Evolutionary conservation across 2,888 invertebrate genomes (phyloP), one percentile per base, ranked within the genome.

Genomic region (Gnatocerus cornutus): DNA sequence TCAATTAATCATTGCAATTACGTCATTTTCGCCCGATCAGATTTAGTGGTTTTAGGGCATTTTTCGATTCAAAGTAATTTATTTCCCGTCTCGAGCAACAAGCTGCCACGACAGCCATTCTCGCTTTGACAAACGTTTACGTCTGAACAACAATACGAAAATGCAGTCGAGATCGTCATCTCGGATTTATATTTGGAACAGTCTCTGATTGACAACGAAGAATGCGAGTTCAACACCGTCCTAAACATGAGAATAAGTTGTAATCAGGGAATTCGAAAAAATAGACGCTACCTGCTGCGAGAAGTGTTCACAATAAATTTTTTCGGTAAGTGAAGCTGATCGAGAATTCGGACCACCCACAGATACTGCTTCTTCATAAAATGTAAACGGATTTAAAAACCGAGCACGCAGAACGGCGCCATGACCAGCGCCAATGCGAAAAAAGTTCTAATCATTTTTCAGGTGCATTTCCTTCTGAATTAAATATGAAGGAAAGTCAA

Each of bases 261-360:
- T 61, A 61, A 50, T 61, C 48, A 61, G 33, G 37, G 61, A 61
- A 61, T 61, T 14, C 50, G 61, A 61, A 61, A 61, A 61, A 61
- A 61, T 61, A 14, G 13, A 16, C 21, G 61, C 61, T 50, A 50
- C 61, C 61, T 50, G 61, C 61, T 61, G 61, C 3, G 61, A 30
- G 48, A 61, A 61, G 61, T 61, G 61, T 61, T 48, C 39, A 48
- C 61, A 61, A 61, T 61, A 61, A 61, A 61, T 61, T 61, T 61
- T 61, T 61, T 50, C 21, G 33, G 39, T 50, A 50, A 61, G 61
- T 61, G 48, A 50, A 50, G 61, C 50, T 12, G 61, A 61, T 61
- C 50, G 50, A 61, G 61, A 61, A 61, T 61, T 50, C 39, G 61
- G 61, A 61, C 61, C 61, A 61, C 61, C 61, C 61, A 61, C 61